Conservation (phyloP, 2,797 vertebrate species). For the Fistularia tabacaria region DNA sequence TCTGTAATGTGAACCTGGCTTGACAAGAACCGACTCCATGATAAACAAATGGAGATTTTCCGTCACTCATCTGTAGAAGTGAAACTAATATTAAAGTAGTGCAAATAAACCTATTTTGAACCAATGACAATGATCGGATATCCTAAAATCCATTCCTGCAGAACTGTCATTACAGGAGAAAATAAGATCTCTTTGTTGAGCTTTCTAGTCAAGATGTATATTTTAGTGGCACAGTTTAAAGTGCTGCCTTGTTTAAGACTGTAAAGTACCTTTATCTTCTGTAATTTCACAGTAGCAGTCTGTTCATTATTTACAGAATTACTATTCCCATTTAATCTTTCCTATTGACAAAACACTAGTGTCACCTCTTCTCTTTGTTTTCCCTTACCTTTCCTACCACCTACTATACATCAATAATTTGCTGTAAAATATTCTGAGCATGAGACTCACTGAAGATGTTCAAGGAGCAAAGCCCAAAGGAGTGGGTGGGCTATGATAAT, state of each 20-base stretch:
- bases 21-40: too few relatives aligned
- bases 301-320: too few relatives aligned
- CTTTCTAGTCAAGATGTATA: background rate
- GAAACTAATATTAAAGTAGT: too few relatives aligned
- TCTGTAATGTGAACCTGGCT: too few relatives aligned
- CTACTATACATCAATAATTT: conserved; percentile 56
- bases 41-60: too few relatives aligned
- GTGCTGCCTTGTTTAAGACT: background rate
- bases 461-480: conserved; percentile 60
- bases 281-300: too few relatives aligned
- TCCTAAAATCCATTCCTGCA: too few relatives aligned
- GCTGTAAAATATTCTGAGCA: conserved; percentile 69
- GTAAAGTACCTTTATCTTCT: too few relatives aligned
- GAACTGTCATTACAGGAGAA: background rate
- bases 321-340: conserved; percentile 23
- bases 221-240: conserved; percentile 5
- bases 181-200: background rate
- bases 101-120: too few relatives aligned
- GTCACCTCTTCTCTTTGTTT: conserved; percentile 54
- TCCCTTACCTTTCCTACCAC: conserved; percentile 50
- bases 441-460: conserved; percentile 66
- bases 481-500: conserved; percentile 63
- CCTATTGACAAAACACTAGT: conserved; percentile 30
- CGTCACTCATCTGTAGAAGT: too few relatives aligned
- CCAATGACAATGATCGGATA: too few relatives aligned